Percentiles rank a stretch among this genome's conserved stretches.
phyloP scores from a whole-genome alignment of 1,140 invertebrate species.

The Wiebesia pumilae region DNA sequence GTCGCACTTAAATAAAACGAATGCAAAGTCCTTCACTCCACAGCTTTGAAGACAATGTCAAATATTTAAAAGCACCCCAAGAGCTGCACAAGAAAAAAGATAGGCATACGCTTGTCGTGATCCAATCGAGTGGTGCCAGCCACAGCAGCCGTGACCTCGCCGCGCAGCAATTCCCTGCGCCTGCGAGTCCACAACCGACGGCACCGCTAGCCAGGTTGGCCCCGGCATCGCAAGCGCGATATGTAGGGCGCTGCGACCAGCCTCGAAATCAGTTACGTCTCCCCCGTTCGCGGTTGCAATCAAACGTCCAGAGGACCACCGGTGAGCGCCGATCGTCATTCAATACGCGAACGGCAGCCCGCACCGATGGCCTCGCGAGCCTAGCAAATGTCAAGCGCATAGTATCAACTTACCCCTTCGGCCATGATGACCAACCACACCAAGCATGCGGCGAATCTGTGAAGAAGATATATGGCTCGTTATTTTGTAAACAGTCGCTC shows the following conservation, averaged over 20 bases:
- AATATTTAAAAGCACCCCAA: too few species aligned
- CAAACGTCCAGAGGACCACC: not conserved
- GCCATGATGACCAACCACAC: conserved; percentile 65
- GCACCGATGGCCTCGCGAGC: not conserved
- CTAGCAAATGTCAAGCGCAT: not conserved
- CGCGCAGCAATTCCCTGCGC: not conserved
- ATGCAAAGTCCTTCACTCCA: too few species aligned
- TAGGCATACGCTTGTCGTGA: too few species aligned
- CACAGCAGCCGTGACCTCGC: not conserved
- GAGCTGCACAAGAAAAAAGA: too few species aligned
- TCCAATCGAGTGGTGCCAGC: too few species aligned
- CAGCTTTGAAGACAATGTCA: too few species aligned
- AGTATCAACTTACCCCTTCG: conserved; percentile 67
- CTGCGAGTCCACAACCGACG: not conserved
- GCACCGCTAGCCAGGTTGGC: not conserved
- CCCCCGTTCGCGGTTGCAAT: not conserved
- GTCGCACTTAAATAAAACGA: too few species aligned
- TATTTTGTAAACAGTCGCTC: not conserved
- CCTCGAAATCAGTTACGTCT: conserved; percentile 26
- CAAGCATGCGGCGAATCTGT: conserved; percentile 70
- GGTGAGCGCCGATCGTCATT: conserved; percentile 3
- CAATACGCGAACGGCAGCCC: not conserved
- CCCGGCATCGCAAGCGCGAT: not conserved
- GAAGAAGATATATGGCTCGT: conserved; percentile 38
- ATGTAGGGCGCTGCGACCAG: not conserved